phyloP scores from a whole-genome alignment of 30 jellyfish, hydroid and myxozoan genomes.

The Aurelia coerulea region DNA sequence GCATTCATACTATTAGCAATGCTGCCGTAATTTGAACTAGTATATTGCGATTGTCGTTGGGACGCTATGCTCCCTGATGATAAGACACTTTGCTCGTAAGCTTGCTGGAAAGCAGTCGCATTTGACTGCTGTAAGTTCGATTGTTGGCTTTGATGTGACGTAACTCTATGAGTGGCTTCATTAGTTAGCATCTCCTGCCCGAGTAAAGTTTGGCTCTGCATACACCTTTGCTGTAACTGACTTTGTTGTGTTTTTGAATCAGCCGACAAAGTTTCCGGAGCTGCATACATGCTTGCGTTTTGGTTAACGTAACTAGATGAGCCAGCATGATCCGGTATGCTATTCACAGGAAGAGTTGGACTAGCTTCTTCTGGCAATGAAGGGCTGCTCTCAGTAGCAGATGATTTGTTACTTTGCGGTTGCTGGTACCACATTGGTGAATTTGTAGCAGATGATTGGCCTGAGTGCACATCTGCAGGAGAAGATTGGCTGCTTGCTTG shows the following conservation, averaged over 20 bases:
- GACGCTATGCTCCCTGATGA: no score
- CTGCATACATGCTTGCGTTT: background rate
- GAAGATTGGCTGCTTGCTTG: background rate
- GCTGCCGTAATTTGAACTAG: background rate
- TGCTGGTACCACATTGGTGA: conserved; percentile 7
- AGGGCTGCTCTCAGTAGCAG: background rate
- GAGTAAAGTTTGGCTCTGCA: background rate
- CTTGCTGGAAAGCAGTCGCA: background rate
- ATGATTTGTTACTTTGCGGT: background rate
- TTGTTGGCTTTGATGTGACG: background rate
- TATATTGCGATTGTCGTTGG: background rate
- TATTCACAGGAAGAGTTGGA: background rate
- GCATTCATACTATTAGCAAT: background rate
- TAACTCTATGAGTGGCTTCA: background rate
- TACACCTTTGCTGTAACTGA: background rate
- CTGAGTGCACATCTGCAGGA: background rate
- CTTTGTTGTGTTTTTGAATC: background rate
- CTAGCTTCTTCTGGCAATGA: background rate
- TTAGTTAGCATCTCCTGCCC: background rate
- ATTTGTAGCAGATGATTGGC: background rate
- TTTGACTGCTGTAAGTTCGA: background rate
- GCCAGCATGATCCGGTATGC: background rate
- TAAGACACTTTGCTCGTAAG: background rate
- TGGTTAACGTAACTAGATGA: background rate
- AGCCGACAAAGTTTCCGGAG: background rate